phyloP scores from a whole-genome alignment of 2,797 vertebrate genomes.

The Amphiprion clarkii region DNA sequence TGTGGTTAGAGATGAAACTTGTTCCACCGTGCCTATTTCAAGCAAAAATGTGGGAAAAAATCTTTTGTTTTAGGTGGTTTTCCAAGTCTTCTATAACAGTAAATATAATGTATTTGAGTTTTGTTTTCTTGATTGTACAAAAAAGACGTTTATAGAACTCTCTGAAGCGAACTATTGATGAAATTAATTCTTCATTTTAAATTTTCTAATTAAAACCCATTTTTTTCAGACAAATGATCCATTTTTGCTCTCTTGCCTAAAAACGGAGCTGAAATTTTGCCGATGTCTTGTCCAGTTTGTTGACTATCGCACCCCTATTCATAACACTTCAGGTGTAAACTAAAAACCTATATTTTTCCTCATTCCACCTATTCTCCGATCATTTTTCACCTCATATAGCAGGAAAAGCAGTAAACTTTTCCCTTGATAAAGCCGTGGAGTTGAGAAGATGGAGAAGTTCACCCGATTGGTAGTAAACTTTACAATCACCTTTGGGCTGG shows the following conservation, averaged over 20 bases:
- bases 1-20: not conserved
- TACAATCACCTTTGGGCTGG: slow-evolving; percentile 76
- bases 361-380: slow-evolving; percentile 28
- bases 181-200: not conserved
- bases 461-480: slow-evolving; percentile 77
- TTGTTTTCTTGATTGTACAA: not conserved
- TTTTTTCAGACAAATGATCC: no score
- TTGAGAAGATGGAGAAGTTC: slow-evolving; percentile 74
- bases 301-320: slow-evolving; percentile 73
- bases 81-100: not conserved
- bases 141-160: not conserved
- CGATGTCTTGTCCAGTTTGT: slow-evolving; percentile 85
- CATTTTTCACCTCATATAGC: slow-evolving; percentile 65
- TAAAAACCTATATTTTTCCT: slow-evolving; percentile 50
- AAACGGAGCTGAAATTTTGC: slow-evolving; percentile 80
- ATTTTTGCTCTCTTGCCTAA: no score
- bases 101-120: not conserved
- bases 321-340: slow-evolving; percentile 89
- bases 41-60: not conserved
- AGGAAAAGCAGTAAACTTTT: slow-evolving; percentile 64
- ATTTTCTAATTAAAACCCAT: not conserved
- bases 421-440: slow-evolving; percentile 48
- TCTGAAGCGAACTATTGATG: not conserved
- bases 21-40: not conserved
- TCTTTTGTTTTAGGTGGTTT: not conserved